Conservation (phyloP, 1,140 invertebrate species). For the Uloborus diversus region DNA sequence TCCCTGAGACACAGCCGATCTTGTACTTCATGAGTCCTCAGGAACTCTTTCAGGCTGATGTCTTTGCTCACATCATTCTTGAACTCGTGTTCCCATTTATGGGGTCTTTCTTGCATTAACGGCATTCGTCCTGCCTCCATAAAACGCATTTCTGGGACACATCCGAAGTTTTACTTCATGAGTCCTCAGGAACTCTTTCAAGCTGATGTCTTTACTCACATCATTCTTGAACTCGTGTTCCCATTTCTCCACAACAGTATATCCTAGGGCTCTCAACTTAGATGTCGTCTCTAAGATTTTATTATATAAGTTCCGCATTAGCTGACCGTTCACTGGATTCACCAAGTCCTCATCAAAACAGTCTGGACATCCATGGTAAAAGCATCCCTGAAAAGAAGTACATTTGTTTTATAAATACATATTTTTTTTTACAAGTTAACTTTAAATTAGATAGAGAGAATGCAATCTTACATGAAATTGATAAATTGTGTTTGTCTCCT, state of each 20-base stretch:
- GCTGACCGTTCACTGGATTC: too few relatives aligned
- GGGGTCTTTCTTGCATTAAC: too few relatives aligned
- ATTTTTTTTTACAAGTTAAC: too few relatives aligned
- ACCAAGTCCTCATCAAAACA: too few relatives aligned
- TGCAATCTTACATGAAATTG: neutral
- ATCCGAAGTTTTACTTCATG: neutral
- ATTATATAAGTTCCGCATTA: too few relatives aligned
- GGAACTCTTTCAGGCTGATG: neutral
- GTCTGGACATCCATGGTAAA: too few relatives aligned
- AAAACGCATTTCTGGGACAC: constrained; percentile 2
- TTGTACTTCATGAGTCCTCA: neutral
- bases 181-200: neutral
- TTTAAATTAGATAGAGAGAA: neutral
- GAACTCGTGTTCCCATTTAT: constrained; percentile 9
- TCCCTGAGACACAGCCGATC: neutral
- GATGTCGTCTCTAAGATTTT: neutral
- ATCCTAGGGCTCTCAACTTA: neutral
- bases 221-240: neutral
- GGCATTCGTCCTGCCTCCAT: constrained; percentile 6
- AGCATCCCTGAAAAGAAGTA: too few relatives aligned
- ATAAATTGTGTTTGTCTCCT: too few relatives aligned
- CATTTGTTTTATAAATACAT: too few relatives aligned
- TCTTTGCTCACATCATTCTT: neutral
- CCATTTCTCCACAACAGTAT: neutral
- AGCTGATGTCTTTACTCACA: neutral